Evolutionary conservation across 2,888 invertebrate genomes (phyloP), one percentile per base, ranked within the genome.

Genomic region (Strigamia maritima): DNA sequence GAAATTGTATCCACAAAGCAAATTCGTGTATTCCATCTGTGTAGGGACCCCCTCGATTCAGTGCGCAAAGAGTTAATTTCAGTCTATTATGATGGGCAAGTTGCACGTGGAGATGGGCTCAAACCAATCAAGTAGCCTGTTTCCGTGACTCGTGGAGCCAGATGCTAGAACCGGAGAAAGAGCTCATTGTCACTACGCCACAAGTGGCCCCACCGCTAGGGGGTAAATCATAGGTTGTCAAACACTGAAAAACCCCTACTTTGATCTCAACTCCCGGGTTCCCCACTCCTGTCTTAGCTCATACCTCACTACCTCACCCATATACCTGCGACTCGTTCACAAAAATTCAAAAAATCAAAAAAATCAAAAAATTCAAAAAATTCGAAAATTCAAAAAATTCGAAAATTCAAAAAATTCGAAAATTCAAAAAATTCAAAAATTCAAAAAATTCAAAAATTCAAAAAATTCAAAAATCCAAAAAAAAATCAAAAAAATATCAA

Each of bases 141-240:
- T 65, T 65, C 60, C 60, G 60, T 65, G 60, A 65, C 22, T 65
- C 35, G 60, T 22, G 24, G 22, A 65, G 60, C 60, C 60, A 65
- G 60, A 65, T 65, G 44, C 60, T 65, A 22, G 24, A 65, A 65
- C 24, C 12, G 22, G 24, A 65, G 60, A 65, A 65, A 65, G 24
- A 65, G 22, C 60, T 65, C 60, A 65, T 65, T 65, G 60, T 65
- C 60, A 22, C 60, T 12, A 24, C 60, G 12, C 44, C 60, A 65
- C 24, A 22, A 65, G 60, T 65, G 22, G 60, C 60, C 24, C 24
- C 60, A 7, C 22, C 60, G 24, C 60, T 65, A 65, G 24, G 24
- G 24, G 22, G 24, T 65, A 65, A 65, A 65, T 65, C 60, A 65
- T 65, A 65, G 60, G 60, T 65, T 65, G 60, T 65, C 60, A 65